phyloP scores from a whole-genome alignment of 2,888 invertebrate species.

The Microchrysa polita region DNA sequence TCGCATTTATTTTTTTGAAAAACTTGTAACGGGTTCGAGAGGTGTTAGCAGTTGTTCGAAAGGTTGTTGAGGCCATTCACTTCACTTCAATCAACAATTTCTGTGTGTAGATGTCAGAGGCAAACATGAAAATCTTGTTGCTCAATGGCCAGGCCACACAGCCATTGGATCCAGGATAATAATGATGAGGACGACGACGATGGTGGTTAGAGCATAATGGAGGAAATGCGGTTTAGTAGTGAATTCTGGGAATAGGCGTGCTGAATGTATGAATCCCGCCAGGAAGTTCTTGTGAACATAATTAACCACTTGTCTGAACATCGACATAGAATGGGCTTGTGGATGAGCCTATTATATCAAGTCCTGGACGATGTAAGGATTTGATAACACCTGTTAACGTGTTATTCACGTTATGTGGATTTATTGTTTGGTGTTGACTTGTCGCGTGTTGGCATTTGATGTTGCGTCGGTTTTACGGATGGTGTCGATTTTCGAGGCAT shows the following conservation, averaged over 20 bases:
- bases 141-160: background rate
- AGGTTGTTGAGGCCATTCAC: conserved; percentile 34
- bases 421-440: too few species aligned
- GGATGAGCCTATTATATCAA: background rate
- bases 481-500: too few species aligned
- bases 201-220: background rate
- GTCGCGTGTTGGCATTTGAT: too few species aligned
- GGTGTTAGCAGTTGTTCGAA: conserved; percentile 42
- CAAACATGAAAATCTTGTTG: conserved; percentile 1
- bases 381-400: too few species aligned
- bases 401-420: too few species aligned
- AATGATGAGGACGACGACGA: background rate
- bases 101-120: conserved; percentile 21
- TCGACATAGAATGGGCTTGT: background rate
- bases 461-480: too few species aligned
- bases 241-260: background rate
- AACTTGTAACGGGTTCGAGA: conserved; percentile 35
- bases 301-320: conserved; percentile 36
- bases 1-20: conserved; percentile 7
- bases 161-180: too few species aligned
- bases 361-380: too few species aligned
- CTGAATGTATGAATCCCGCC: background rate
- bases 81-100: conserved; percentile 35
- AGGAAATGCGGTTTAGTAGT: background rate
- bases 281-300: conserved; percentile 28